These are phyloP conservation scores for Thelaira solivaga DNA, from an alignment of 2,888 invertebrate genomes.

Conservation along the genomic window DNA sequence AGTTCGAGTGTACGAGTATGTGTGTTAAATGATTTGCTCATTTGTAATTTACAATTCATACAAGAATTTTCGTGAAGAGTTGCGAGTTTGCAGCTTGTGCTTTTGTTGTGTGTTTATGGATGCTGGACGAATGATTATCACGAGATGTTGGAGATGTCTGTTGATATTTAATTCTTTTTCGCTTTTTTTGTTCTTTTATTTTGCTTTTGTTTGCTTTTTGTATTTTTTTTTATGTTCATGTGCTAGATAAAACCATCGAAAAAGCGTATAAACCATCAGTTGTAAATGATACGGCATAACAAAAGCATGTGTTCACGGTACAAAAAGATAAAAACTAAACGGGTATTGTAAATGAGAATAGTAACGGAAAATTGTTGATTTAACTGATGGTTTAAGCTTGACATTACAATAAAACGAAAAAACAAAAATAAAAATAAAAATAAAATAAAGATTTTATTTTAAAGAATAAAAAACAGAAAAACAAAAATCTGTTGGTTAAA, in stretches of 20 bases:
- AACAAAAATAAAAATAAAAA: not conserved
- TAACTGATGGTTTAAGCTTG: conserved; percentile 25
- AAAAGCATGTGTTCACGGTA: conserved; percentile 47
- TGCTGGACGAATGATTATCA: conserved; percentile 37
- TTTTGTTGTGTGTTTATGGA: conserved; percentile 21
- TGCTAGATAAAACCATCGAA: conserved; percentile 12
- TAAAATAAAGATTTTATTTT: conserved; percentile 1
- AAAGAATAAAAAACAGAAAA: too few species aligned
- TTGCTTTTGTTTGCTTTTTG: not conserved
- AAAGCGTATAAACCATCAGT: conserved; percentile 40
- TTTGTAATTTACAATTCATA: not conserved
- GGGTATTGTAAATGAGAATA: conserved; percentile 1
- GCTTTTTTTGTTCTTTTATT: not conserved
- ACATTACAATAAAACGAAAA: not conserved
- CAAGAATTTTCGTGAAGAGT: not conserved
- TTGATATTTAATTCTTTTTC: conserved; percentile 19
- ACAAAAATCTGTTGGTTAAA: too few species aligned
- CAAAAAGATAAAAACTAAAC: not conserved
- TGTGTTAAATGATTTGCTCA: conserved; percentile 2
- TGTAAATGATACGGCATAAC: conserved; percentile 39
- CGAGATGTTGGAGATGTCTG: conserved; percentile 21
- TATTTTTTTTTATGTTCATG: not conserved
- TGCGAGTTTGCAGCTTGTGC: not conserved
- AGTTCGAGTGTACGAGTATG: not conserved
- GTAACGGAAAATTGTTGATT: conserved; percentile 32